Evolutionary conservation across 2,797 vertebrate genomes (phyloP).

Genomic region (Coilia nasus): DNA sequence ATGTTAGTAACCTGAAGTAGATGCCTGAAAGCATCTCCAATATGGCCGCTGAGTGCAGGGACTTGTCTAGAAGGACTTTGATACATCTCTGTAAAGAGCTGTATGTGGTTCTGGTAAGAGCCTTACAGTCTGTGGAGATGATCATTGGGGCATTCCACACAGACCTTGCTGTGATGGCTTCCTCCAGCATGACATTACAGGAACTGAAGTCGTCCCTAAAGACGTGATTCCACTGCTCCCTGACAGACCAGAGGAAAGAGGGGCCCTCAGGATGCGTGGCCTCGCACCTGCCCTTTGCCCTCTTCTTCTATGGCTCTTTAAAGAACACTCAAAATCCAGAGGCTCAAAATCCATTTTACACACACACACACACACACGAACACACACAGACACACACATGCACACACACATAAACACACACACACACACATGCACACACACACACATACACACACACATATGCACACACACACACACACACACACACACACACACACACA

Average conservation of each 20-base stretch:
- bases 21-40: too few species aligned
- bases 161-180: background rate
- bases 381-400: background rate
- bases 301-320: background rate
- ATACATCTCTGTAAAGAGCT: background rate
- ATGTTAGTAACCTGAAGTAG: too few species aligned
- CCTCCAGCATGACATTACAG: background rate
- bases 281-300: background rate
- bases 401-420: background rate
- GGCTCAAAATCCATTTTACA: conserved; percentile 9
- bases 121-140: background rate
- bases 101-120: background rate
- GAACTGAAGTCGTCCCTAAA: background rate
- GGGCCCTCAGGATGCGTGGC: background rate
- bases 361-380: background rate
- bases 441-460: too few species aligned
- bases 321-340: conserved; percentile 27
- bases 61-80: too few species aligned
- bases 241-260: background rate
- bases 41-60: too few species aligned
- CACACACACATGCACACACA: too few species aligned
- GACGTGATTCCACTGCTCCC: background rate
- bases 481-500: too few species aligned
- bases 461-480: too few species aligned
- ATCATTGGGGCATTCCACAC: background rate